Base-by-base conservation (phyloP, 2,888 invertebrate species). In the Carterocephalus palaemon region DNA sequence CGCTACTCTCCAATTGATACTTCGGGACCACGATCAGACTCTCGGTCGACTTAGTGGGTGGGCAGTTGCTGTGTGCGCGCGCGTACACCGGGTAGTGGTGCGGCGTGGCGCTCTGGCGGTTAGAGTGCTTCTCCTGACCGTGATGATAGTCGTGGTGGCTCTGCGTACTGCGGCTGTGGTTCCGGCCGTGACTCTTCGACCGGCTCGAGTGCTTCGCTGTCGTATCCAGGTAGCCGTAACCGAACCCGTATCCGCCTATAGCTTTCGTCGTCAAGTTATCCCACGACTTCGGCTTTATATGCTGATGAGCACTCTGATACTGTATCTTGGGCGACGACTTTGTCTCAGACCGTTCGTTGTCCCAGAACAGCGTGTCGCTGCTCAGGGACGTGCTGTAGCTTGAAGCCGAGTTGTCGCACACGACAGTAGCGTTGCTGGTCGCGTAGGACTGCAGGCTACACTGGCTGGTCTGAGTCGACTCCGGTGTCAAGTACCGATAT, bases 311-410 rank as follows among this genome's bases (percentile, higher is more conserved):
- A 48, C 73, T 83, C 53, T 87, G 87, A 38, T 86, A 85, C 55
- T 86, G 85, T 47, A 85, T 83, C 74, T 79, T 87, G 51, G 88
- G 78, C 48, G 83, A 68, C 51, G 87, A 62, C 53, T 84, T 65
- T 56, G 81, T 53, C 62, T 88, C 85, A 4, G 76, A 65, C 1
- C 83, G 70, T 38, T 84, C 85, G 47, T 80, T 89, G 61, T 95
- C 95, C 94, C 95, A 95, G 66, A 94, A 95, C 0, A 95, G 85
- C 1, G 95, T 95, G 60, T 95, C 95, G 4, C 94, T 95, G 67
- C 95, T 95, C 7, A 95, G 82, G 0, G 95, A 95, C 7, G 95
- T 95, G 12, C 94, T 94, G 64, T 95, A 95, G 48, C 94, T 94
- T 0, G 92, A 91, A 3, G 91, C 92, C 23, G 93, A 93, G 60